Base-by-base conservation (phyloP, 92 coral and sea anemone genomes). In the Actinostola sp. region DNA sequence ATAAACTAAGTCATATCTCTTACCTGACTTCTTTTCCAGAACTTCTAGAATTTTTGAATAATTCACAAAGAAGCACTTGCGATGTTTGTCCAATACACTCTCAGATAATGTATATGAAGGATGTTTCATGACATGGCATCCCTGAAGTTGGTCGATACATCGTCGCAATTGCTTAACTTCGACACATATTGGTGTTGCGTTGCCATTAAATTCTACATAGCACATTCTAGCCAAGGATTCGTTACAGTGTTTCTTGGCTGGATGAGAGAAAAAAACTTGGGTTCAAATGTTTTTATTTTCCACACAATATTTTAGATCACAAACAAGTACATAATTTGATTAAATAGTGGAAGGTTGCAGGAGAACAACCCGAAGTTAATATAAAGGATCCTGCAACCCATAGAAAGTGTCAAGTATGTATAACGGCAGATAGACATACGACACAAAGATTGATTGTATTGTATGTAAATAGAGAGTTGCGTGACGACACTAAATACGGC, bases 71-170 rank as follows among this genome's bases (percentile, higher is more conserved):
- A 89, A 89, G 45, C 96, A 89, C 19, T 64, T 77, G 38, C 79
- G 68, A 66, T 89, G 78, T 61, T 85, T 76, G 55, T 71, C 79
- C 14, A 89, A 61, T 23, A 89, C 67, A 44, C 84, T 78, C 45
- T 75, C 66, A 13, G 78, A 81, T 48, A 73, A 32, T 7, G 89
- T 86, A 70, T 65, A 89, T 27, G 84, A 81, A 1, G 96, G 96
- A 42, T 89, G 91, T 38, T 86, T 85, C 91, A 86, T 89, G 8
- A 77, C 88, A 36, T 89, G 91, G 33, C 96, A 89, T 8, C 80
- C 86, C 2, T 57, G 45, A 0, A 89, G 85, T 27, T 57, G 73
- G 24, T 80, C 78, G 44, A 86, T 64, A 70, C 91, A 89, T 15
- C 66, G 66, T 4, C 76, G 86, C 16, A 89, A 68, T 32, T 63